These are phyloP conservation scores for Lophochroa leadbeateri DNA, from an alignment of 2,113 vertebrate genomes.

Conservation along the genomic window DNA sequence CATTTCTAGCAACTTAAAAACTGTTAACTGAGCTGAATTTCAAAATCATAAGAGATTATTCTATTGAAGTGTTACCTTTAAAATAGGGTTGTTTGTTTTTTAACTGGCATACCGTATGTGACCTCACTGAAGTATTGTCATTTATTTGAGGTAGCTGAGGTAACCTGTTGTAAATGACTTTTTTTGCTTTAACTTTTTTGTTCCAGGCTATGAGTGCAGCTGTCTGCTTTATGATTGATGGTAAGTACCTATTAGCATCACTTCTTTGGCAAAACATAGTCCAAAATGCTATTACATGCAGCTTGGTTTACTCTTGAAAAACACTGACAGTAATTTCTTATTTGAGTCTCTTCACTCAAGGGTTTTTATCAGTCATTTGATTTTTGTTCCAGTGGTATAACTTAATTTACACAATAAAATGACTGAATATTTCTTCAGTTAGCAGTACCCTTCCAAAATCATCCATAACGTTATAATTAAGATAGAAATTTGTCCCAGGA, in stretches of 20 bases:
- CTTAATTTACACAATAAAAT: background rate
- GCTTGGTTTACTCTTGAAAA: background rate
- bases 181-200: constrained; percentile 42
- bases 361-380: background rate
- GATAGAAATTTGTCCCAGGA: background rate
- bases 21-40: background rate
- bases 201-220: constrained; percentile 97
- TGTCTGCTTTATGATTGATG: constrained; percentile 96
- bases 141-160: background rate
- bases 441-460: background rate
- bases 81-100: background rate
- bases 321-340: background rate
- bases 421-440: background rate
- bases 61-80: background rate
- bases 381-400: background rate
- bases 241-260: constrained; percentile 75
- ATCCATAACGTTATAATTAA: background rate
- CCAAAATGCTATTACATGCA: background rate
- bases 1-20: background rate
- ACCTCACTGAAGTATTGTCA: background rate
- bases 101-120: background rate
- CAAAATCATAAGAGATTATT: background rate
- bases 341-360: background rate
- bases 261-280: background rate
- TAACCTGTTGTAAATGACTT: background rate